Evolutionary conservation across 2,888 invertebrate genomes (phyloP), one percentile per base, ranked within the genome.

Genomic region (Iphiclides podalirius): DNA sequence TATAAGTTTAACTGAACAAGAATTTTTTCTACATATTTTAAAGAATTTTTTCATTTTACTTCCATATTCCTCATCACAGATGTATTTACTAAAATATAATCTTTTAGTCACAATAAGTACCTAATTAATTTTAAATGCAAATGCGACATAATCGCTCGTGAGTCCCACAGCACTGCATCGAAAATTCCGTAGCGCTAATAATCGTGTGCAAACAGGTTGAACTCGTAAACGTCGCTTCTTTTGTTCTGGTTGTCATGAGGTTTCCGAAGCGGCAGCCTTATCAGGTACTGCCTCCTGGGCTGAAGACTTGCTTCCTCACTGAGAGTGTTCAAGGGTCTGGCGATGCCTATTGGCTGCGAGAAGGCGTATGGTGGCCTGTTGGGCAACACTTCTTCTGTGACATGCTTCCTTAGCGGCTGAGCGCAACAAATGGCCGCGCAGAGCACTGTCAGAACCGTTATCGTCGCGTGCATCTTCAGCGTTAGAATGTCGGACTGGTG

Each of bases 401-500:
- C 12, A 17, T 8, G 11, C 11, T 16, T 17, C 37, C 7, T 6
- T 12, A 7, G 4, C 20, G 20, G 4, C 11, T 42, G 50, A 26
- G 52, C 17, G 41, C 33, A 44, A 34, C 14, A 34, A 11, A 38
- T 20, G 13, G 11, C 20, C 14, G n/a, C 52, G 45, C 46, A 36
- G 2, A 50, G 52, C 41, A 41, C 53, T 34, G 52, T 42, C 23
- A 2, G 2, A 8, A 42, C 52, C 31, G 49, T 43, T 16, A 57
- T 15, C 15, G 47, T 36, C 28, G 46, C 52, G 36, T 39, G 44
- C 63, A 65, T 61, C 28, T 52, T 55, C 34, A 34, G 39, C 40
- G 35, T 34, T 43, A n/a, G 33, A 42, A 33, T 53, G 41, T 44
- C 17, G 39, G 38, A 68, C 64, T 66, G 64, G 54, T 52, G 55